Evolutionary conservation across 1,140 invertebrate genomes (phyloP), one percentile per base, ranked within the genome.

Genomic region (Penaeus japonicus): DNA sequence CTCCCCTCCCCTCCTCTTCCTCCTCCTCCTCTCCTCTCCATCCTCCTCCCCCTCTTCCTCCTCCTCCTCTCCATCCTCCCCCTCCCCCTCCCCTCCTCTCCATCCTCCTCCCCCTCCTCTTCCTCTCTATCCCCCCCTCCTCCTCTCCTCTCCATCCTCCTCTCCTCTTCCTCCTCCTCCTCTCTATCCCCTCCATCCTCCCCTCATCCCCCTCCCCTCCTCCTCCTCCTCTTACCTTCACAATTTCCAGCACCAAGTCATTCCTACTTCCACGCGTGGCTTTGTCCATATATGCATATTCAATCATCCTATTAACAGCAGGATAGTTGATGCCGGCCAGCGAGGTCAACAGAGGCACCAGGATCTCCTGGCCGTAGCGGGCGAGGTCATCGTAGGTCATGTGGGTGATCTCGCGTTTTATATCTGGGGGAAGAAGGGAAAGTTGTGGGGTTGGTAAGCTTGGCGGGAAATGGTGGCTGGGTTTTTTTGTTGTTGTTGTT

Each of bases 381-480:
- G 18, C 39, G 65, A 88, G 80, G 86, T 88, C 86, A 78, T 88
- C 86, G 53, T 77, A 83, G 80, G 70, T 84, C 86, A 88, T 88
- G 70, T 88, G 35, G 80, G 55, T 57, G 78, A 88, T 88, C 73
- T 88, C 86, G 15, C 86, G 47, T 65, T 88, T 88, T n/a, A 88
- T 75, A 55, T 88, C 86, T 88, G 86, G 32, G 24, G 17, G 39
- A 65, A 65, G 30, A 17, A 65, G 32, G n/a, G 54, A 3, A 24
- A 39, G 30, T 24, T 17, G n/a, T 18, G 18, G 24, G 18, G 22
- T 24, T 70, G 35, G n/a, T n/a, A n/a, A n/a, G n/a, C n/a, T n/a
- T n/a, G n/a, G n/a, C n/a, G n/a, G n/a, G n/a, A n/a, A n/a, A n/a
- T n/a, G n/a, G n/a, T n/a, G n/a, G n/a, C n/a, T n/a, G n/a, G n/a